Conservation (phyloP, 2,888 invertebrate genomes). For the Andrena bucephala region DNA sequence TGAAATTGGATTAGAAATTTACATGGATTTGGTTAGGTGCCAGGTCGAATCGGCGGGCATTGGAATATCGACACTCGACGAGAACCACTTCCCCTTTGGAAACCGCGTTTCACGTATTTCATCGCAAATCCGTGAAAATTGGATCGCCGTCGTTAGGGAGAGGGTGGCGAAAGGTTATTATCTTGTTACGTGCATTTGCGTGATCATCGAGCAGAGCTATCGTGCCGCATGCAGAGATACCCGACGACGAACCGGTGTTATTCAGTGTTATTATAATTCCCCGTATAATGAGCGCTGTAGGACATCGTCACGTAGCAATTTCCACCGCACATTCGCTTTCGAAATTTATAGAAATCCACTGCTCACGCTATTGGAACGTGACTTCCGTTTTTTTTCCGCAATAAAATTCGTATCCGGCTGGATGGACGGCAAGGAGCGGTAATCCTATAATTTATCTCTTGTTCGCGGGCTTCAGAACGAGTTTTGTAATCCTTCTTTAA, state of each 20-base stretch:
- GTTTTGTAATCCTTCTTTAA: constrained; percentile 44
- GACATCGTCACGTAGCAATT: too few species aligned
- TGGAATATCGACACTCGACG: constrained; percentile 13
- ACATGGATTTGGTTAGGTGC: constrained; percentile 22
- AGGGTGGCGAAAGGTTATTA: constrained; percentile 36
- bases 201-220: constrained; percentile 37
- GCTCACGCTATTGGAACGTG: too few species aligned
- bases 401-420: too few species aligned
- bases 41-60: constrained; percentile 13
- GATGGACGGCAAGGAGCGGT: neutral
- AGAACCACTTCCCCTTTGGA: neutral
- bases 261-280: neutral
- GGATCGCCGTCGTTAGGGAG: constrained; percentile 34
- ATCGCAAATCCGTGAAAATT: constrained; percentile 50
- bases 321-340: too few species aligned
- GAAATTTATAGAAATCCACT: too few species aligned
- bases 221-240: constrained; percentile 12
- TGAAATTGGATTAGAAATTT: neutral
- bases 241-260: constrained; percentile 15
- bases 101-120: constrained; percentile 38
- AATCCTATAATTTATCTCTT: constrained; percentile 18
- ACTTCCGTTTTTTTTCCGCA: too few species aligned
- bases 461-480: constrained; percentile 36
- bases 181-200: constrained; percentile 40
- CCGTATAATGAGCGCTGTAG: too few species aligned